A percentile compares a stretch with the other conserved stretches of the same genome.
Conservation (phyloP, 2,797 vertebrate genomes). For the Botia kubotai region DNA sequence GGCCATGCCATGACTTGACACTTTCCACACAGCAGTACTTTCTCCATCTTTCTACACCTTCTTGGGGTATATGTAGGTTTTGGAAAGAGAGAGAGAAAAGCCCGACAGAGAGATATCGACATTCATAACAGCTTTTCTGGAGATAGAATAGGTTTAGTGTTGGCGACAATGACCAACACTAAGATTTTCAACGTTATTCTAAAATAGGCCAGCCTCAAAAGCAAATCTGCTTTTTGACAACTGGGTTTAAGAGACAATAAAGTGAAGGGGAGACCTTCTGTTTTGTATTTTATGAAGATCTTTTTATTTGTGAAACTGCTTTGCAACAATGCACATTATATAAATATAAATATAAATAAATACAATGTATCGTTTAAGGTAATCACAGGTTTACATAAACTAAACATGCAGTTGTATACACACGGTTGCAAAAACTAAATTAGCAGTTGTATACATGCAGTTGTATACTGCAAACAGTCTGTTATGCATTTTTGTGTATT, state of each 20-base stretch:
- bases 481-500: too few relatives aligned
- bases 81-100: slow-evolving; percentile 6
- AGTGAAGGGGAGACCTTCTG: neutral
- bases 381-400: too few relatives aligned
- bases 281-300: neutral
- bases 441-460: too few relatives aligned
- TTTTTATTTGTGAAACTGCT: too few relatives aligned
- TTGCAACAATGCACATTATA: too few relatives aligned
- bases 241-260: neutral
- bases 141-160: neutral
- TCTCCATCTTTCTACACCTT: slow-evolving; percentile 70
- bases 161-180: neutral
- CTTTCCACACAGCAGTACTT: slow-evolving; percentile 64
- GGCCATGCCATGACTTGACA: slow-evolving; percentile 74
- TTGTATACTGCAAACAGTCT: too few relatives aligned
- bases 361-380: too few relatives aligned
- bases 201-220: neutral
- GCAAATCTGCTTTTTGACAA: neutral
- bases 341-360: too few relatives aligned
- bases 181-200: neutral
- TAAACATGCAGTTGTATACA: too few relatives aligned
- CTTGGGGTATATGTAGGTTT: slow-evolving; percentile 71
- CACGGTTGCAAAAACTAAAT: too few relatives aligned
- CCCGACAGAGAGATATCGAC: neutral
- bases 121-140: neutral